Evolutionary conservation across 1,140 invertebrate genomes (phyloP).

Genomic region (Euura saliciscinereae): DNA sequence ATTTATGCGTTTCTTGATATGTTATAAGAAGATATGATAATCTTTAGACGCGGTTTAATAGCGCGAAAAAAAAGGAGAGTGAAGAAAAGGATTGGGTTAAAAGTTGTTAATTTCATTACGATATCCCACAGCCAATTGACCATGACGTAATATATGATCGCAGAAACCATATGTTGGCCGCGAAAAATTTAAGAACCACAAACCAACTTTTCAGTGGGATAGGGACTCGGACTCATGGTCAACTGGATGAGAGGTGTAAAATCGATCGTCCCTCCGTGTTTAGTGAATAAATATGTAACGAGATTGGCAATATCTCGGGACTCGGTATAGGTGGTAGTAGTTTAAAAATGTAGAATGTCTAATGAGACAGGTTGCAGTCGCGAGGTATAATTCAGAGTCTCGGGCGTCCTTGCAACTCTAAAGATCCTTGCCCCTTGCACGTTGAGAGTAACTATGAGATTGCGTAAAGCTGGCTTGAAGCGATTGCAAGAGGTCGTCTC

Average conservation of each 20-base stretch:
- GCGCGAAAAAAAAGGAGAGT: background rate
- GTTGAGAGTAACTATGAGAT: background rate
- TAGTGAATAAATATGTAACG: too few species aligned
- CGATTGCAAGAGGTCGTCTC: background rate
- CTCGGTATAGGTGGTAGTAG: background rate
- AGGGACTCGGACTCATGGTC: too few species aligned
- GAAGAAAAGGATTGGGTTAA: background rate
- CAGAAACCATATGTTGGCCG: background rate
- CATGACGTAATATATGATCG: background rate
- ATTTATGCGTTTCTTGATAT: background rate
- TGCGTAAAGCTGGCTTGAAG: too few species aligned
- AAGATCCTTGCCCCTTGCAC: slow-evolving; percentile 52
- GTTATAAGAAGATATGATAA: background rate
- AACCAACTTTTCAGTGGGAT: too few species aligned
- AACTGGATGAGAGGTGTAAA: too few species aligned
- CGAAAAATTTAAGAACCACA: background rate
- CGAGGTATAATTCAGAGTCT: slow-evolving; percentile 19
- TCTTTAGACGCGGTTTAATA: background rate
- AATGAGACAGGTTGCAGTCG: background rate
- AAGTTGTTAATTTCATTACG: background rate
- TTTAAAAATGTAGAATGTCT: background rate
- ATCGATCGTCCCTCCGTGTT: too few species aligned
- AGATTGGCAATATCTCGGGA: background rate
- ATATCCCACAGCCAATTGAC: background rate
- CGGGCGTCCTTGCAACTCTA: slow-evolving; percentile 46